Evolutionary conservation across 2,888 invertebrate species (phyloP).

Genomic region (Epirrhoe alternata): DNA sequence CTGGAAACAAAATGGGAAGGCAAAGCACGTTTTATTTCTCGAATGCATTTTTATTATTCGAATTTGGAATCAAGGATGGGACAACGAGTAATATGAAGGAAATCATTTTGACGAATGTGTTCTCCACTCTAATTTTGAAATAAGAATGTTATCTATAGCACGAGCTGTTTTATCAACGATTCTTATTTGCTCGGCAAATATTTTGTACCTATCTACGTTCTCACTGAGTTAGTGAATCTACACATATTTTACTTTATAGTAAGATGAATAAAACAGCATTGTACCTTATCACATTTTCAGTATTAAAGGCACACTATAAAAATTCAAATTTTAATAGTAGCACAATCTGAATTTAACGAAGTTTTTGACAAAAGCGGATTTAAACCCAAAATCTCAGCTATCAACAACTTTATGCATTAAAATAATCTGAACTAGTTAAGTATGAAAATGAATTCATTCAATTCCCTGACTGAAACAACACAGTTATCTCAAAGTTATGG

Average conservation of each 20-base stretch:
- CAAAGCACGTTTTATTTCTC: constrained; percentile 22
- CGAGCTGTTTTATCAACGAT: constrained; percentile 67
- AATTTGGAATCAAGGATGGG: constrained; percentile 29
- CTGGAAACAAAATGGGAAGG: neutral
- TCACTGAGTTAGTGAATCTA: constrained; percentile 41
- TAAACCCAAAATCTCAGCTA: neutral
- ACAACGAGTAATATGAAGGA: constrained; percentile 31
- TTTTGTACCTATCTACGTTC: constrained; percentile 57
- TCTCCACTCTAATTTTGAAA: constrained; percentile 48
- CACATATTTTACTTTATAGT: constrained; percentile 8
- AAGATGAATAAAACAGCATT: constrained; percentile 9
- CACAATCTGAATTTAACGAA: neutral
- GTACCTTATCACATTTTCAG: neutral
- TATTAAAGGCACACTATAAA: neutral
- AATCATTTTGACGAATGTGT: constrained; percentile 47
- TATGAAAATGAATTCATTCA: neutral
- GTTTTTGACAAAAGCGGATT: neutral
- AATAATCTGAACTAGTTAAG: neutral
- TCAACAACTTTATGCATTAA: neutral
- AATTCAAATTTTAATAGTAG: neutral
- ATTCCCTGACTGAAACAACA: neutral
- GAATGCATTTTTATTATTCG: constrained; percentile 33
- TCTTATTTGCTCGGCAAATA: constrained; percentile 71
- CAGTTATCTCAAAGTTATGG: neutral
- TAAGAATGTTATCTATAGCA: constrained; percentile 60